A percentile compares a stretch with the other conserved stretches of the same genome.
Conservation (phyloP, 1,140 invertebrate species). For the Brachionus manjavacas region DNA sequence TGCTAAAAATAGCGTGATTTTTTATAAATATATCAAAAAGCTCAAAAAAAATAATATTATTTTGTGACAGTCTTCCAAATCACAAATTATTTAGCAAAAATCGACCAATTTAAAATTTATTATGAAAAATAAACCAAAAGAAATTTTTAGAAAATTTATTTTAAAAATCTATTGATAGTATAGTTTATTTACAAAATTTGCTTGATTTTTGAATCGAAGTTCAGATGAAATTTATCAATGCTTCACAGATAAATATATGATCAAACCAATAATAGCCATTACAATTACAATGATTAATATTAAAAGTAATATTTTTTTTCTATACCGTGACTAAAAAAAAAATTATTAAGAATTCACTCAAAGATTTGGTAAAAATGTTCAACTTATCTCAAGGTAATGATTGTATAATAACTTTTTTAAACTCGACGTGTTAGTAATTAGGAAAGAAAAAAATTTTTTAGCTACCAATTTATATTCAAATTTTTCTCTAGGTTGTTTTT, state of each 20-base stretch:
- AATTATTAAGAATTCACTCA: neutral
- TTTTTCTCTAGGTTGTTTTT: too few relatives aligned
- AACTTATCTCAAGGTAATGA: too few relatives aligned
- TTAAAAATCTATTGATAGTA: neutral
- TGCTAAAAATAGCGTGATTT: too few relatives aligned
- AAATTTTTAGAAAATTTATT: neutral
- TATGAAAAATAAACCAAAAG: neutral
- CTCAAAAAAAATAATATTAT: too few relatives aligned
- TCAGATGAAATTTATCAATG: neutral
- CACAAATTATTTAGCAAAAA: too few relatives aligned
- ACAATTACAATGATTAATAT: constrained; percentile 26
- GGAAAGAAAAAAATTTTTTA: too few relatives aligned
- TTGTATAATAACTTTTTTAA: too few relatives aligned
- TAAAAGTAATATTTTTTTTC: constrained; percentile 13
- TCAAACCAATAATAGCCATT: constrained; percentile 9
- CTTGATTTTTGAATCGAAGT: neutral
- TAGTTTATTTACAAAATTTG: neutral
- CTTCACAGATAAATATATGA: constrained; percentile 22
- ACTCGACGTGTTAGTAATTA: too few relatives aligned
- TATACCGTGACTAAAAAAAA: constrained; percentile 20
- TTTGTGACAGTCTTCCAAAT: too few relatives aligned
- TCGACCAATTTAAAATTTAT: too few relatives aligned
- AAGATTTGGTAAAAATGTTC: neutral
- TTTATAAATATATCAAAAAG: too few relatives aligned
- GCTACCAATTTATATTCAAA: too few relatives aligned